Evolutionary conservation across 2,113 vertebrate genomes (phyloP).

Genomic region (Antechinus stuartii): DNA sequence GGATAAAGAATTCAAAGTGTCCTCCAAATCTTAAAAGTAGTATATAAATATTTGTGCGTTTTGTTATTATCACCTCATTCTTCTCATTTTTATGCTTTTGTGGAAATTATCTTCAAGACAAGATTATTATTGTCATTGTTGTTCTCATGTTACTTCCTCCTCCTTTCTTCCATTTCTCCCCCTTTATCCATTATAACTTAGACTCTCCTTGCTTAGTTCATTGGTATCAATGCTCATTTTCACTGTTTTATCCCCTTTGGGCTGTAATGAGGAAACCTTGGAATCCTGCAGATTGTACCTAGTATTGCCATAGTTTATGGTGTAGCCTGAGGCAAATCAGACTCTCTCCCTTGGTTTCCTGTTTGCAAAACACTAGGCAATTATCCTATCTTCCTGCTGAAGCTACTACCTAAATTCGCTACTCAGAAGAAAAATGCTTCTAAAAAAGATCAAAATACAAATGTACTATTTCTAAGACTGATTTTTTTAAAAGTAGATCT

Average conservation of each 20-base stretch:
- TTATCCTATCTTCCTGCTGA: background rate
- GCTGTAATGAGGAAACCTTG: background rate
- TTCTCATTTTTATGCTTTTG: background rate
- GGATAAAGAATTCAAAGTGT: background rate
- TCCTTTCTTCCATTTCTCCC: background rate
- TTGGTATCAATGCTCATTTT: background rate
- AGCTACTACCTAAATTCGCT: conserved; percentile 40
- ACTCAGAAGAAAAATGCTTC: conserved; percentile 55
- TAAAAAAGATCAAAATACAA: conserved; percentile 63
- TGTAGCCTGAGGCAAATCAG: conserved; percentile 24
- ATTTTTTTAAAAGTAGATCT: conserved; percentile 51
- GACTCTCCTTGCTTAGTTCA: background rate
- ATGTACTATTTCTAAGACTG: background rate
- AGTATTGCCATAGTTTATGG: conserved; percentile 20
- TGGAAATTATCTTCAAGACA: background rate
- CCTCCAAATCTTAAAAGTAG: background rate
- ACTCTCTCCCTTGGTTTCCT: conserved; percentile 27
- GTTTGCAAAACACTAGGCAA: conserved; percentile 29
- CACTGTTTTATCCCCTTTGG: background rate
- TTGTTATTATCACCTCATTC: background rate
- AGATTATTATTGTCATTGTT: background rate
- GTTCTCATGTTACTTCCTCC: background rate
- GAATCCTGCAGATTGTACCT: background rate
- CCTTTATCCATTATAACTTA: background rate
- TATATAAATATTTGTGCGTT: background rate